Conservation (phyloP, 1,140 invertebrate species). For the Drosophila athabasca region DNA sequence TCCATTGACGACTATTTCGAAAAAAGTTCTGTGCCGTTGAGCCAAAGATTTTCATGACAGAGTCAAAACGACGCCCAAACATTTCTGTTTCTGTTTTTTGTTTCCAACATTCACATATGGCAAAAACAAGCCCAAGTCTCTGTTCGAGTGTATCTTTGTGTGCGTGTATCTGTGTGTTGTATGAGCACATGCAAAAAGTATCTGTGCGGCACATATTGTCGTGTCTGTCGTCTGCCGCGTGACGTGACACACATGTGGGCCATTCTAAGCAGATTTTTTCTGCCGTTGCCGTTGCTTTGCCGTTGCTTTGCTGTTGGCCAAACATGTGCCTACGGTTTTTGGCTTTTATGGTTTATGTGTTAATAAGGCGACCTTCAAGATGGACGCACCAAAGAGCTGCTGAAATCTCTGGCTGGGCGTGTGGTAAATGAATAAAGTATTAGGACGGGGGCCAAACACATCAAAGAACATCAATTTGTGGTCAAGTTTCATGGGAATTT, state of each 20-base stretch:
- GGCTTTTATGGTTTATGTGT: slow-evolving; percentile 80
- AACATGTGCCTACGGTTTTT: slow-evolving; percentile 77
- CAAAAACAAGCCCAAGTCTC: slow-evolving; percentile 74
- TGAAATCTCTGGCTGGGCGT: slow-evolving; percentile 47
- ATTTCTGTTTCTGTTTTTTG: slow-evolving; percentile 48
- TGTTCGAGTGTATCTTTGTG: slow-evolving; percentile 1
- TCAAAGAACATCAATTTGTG: slow-evolving; percentile 33
- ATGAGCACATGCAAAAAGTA: slow-evolving; percentile 68
- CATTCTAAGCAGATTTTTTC: slow-evolving; percentile 69
- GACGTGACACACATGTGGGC: slow-evolving; percentile 80
- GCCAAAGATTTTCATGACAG: slow-evolving; percentile 64
- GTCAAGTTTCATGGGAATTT: slow-evolving; percentile 24
- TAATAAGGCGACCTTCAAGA: slow-evolving; percentile 76
- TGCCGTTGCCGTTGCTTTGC: slow-evolving; percentile 14
- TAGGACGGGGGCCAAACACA: not conserved
- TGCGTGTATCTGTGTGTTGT: slow-evolving; percentile 39
- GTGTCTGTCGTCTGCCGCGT: slow-evolving; percentile 67
- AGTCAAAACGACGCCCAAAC: slow-evolving; percentile 62
- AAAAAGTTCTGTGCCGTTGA: slow-evolving; percentile 55
- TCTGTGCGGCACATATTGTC: slow-evolving; percentile 21
- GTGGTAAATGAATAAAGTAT: slow-evolving; percentile 48
- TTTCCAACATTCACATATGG: slow-evolving; percentile 63
- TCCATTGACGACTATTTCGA: slow-evolving; percentile 73
- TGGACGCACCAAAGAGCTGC: slow-evolving; percentile 22
- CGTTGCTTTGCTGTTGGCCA: slow-evolving; percentile 56